Conservation (phyloP, 2,888 invertebrate species). For the Thecocarcelia acutangulata region DNA sequence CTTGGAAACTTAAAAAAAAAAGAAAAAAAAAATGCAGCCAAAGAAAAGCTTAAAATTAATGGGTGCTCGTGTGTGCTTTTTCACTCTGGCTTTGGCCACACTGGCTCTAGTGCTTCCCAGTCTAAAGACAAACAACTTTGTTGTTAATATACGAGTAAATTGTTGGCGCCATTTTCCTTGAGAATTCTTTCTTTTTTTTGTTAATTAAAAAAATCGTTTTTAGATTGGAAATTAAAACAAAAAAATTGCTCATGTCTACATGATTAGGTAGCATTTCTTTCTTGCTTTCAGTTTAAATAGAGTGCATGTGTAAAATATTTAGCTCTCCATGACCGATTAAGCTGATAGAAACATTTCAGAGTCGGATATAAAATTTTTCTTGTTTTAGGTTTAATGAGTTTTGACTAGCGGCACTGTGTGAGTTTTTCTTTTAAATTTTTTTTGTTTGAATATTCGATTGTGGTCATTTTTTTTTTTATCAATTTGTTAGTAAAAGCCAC, state of each 20-base stretch:
- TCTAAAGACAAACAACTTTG: no score
- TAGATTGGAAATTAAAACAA: slow-evolving; percentile 18
- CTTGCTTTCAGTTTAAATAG: not conserved
- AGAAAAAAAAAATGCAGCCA: no score
- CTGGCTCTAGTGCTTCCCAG: no score
- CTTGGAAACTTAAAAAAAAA: no score
- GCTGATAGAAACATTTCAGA: slow-evolving; percentile 31
- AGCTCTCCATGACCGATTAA: slow-evolving; percentile 39
- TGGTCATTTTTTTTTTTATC: slow-evolving; percentile 22
- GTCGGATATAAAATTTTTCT: not conserved
- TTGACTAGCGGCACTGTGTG: not conserved
- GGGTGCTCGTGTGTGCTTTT: no score
- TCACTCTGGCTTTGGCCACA: no score
- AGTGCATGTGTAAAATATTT: slow-evolving; percentile 27
- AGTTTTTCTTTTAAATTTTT: not conserved
- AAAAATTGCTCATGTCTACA: slow-evolving; percentile 15
- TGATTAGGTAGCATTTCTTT: slow-evolving; percentile 9
- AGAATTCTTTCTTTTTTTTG: slow-evolving; percentile 16
- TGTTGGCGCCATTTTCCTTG: slow-evolving; percentile 24
- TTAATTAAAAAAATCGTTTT: slow-evolving; percentile 35
- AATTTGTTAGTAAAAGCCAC: slow-evolving; percentile 6
- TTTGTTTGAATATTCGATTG: not conserved
- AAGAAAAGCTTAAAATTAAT: no score
- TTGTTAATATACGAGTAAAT: not conserved
- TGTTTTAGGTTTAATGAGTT: not conserved